Evolutionary conservation across 2,113 vertebrate species (phyloP), one percentile per base, ranked within the genome.

Genomic region (Eretmochelys imbricata): DNA sequence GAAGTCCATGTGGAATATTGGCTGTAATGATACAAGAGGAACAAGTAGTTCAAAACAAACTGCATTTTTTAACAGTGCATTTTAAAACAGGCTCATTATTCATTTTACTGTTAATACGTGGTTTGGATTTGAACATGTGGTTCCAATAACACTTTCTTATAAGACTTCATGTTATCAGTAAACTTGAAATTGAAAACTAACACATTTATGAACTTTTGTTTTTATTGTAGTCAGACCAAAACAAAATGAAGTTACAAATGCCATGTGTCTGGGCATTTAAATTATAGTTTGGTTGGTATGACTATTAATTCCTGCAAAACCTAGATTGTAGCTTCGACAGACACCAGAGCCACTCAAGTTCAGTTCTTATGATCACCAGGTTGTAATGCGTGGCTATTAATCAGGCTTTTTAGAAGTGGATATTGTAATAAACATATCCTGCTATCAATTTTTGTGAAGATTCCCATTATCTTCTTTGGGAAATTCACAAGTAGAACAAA

Each of bases 51-150:
- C 94, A 96, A 94, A 96, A 91, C 94, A 97, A 93, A 51, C 82
- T 87, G 91, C 93, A 92, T 82, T 86, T 95, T 85, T 82, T 0
- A 5, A 91, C 80, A 94, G 93, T 93, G 93, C 85, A 92, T 88
- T 94, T 93, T 3, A 97, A 97, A 95, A 95, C 93, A 96, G 93
- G 93, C 55, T 95, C 84, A 96, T 97, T 95, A 97, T 94, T 97
- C 93, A 97, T 95, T 96, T 97, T 95, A 93, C 86, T 97, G 81
- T 91, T 97, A 97, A 94, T 91, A 96, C 17, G 27, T 91, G 82
- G 5, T 57, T 97, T 94, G 95, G 80, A 88, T 91, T 94, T 89
- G 75, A 48, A 31, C 53, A 51, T 54, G 75, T 79, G 86, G 91
- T 95, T 97, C 88, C 84, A 90, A 85, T 87, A 91, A 85, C 80